A percentile compares a stretch with the other conserved stretches of the same genome.
Conservation (phyloP, 2,113 vertebrate species). For the Platichthys flesus region DNA sequence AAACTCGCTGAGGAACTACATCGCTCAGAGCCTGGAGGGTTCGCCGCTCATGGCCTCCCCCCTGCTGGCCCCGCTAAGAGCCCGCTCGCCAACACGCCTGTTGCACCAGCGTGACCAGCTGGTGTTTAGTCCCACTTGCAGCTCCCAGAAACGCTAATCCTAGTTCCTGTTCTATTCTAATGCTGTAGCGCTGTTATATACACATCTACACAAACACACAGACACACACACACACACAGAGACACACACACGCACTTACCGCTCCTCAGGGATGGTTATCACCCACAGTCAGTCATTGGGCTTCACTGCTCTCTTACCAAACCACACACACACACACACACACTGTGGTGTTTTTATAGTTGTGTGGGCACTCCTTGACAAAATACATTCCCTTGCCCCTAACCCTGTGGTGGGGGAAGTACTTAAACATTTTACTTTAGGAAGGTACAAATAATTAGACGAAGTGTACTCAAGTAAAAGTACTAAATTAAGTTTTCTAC, state of each 20-base stretch:
- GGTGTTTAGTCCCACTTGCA: conserved; percentile 80
- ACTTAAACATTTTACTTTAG: too few relatives aligned
- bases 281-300: conserved; percentile 12
- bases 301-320: conserved; percentile 7
- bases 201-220: conserved; percentile 2
- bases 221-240: conserved; percentile 1
- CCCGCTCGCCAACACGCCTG: conserved; percentile 86
- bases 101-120: conserved; percentile 86
- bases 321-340: background rate
- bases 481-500: too few relatives aligned
- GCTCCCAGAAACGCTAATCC: conserved; percentile 55
- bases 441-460: too few relatives aligned
- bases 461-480: too few relatives aligned
- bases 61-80: conserved; percentile 83
- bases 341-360: background rate
- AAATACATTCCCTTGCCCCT: too few relatives aligned
- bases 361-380: too few relatives aligned
- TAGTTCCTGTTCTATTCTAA: background rate
- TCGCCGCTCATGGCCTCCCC: conserved; percentile 85
- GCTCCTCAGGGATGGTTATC: conserved; percentile 68
- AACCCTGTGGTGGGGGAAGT: too few relatives aligned
- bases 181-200: background rate
- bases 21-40: conserved; percentile 86
- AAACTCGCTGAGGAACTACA: conserved; percentile 87
- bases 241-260: conserved; percentile 15